Conservation (phyloP, 2,888 invertebrate species). For the Heliconius ismenius region DNA sequence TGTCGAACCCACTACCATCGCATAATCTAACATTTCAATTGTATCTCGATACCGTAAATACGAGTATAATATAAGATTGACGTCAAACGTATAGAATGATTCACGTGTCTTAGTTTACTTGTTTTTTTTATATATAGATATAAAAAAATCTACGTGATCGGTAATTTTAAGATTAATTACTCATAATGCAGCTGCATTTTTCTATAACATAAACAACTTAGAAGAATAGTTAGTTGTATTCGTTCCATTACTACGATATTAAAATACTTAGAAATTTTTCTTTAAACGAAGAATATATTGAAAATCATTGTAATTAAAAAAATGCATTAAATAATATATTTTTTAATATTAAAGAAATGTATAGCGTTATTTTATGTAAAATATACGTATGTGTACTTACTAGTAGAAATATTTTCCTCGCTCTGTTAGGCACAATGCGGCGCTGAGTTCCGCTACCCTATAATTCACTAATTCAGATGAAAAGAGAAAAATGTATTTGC, state of each 20-base stretch:
- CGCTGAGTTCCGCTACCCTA: too few species aligned
- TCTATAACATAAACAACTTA: background rate
- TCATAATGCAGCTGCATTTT: background rate
- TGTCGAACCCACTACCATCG: too few species aligned
- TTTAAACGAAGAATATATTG: background rate
- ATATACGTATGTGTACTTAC: too few species aligned
- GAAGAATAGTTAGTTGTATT: background rate
- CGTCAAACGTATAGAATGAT: slow-evolving; percentile 46
- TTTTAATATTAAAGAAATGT: too few species aligned
- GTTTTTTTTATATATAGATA: slow-evolving; percentile 43
- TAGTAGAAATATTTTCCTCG: too few species aligned
- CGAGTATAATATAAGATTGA: slow-evolving; percentile 28
- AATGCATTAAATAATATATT: too few species aligned
- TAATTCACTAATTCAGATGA: too few species aligned
- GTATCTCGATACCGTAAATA: background rate
- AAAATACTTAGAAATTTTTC: background rate
- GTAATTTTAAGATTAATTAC: slow-evolving; percentile 31
- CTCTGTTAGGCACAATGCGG: too few species aligned
- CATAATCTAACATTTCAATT: too few species aligned
- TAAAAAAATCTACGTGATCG: slow-evolving; percentile 27
- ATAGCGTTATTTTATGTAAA: too few species aligned
- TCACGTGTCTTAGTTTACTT: slow-evolving; percentile 48
- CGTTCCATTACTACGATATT: background rate
- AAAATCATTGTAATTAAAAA: background rate
- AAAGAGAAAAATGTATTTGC: too few species aligned